Base-by-base conservation (phyloP, 2,888 invertebrate genomes). In the Eledona agricola region DNA sequence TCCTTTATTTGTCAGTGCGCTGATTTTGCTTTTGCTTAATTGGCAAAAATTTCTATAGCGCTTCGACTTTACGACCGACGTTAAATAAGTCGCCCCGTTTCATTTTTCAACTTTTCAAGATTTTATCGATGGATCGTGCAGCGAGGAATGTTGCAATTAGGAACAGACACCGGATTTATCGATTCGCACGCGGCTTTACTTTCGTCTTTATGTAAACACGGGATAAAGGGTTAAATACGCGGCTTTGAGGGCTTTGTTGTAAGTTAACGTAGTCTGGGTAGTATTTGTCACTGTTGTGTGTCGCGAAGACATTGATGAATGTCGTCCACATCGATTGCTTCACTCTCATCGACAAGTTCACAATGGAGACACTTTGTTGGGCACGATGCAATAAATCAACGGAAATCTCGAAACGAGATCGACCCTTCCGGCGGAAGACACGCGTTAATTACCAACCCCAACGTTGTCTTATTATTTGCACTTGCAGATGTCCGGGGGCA, bases 311-410 rank as follows among this genome's bases (percentile, higher is more conserved):
- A 51, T 55, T 55, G 55, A 55, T 55, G 50, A 46, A 55, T 55
- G 55, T 40, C 31, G 40, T 5, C 16, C 38, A 51, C 55, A 45
- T 55, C 45, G 55, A 55, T 55, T 51, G 55, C 46, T 45, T 46
- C 46, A 29, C 37, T 47, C 47, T 53, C 49, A 55, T 55, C 55
- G 51, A 55, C 55, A 55, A 34, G 17, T 22, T 31, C 46, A 50
- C 50, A 51, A 51, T 51, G 50, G 55, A 45, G 55, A 55, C 55
- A 55, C 55, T 55, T 55, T 38, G 45, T 50, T 50, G 45, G 50
- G 37, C 50, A 32, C 28, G 17, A 25, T 15, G 34, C 38, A 45
- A 55, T 55, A 40, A 51, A 55, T 55, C 51, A 51, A 25, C 16
- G 32, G 42, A 54, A 50, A 54, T 54, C 54, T 54, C 49, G 11